Percentiles rank a stretch among this genome's conserved stretches.
Conservation (phyloP, 2,113 vertebrate species). For the Actinemys pallida region DNA sequence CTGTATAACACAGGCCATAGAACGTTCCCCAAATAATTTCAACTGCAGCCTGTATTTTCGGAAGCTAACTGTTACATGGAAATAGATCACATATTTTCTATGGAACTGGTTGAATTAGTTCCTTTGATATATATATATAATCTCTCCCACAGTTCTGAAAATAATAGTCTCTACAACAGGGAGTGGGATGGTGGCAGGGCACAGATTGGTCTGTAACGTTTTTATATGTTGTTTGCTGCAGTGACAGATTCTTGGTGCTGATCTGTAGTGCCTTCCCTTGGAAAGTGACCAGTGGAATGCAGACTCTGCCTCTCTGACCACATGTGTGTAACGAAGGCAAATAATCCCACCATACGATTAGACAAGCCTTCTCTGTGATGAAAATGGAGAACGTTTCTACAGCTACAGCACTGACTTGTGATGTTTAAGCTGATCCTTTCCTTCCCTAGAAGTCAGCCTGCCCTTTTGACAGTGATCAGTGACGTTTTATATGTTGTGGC, state of each 20-base stretch:
- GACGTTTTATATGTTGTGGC: slow-evolving; percentile 1
- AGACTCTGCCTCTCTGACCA: not conserved
- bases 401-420: not conserved
- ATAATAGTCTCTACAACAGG: not conserved
- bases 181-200: not conserved
- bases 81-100: not conserved
- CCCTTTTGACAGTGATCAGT: slow-evolving; percentile 39
- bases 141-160: not conserved
- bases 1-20: not conserved
- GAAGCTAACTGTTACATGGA: not conserved
- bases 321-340: slow-evolving; percentile 15
- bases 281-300: not conserved
- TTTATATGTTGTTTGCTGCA: slow-evolving; percentile 4
- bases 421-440: slow-evolving; percentile 8
- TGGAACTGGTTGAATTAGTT: not conserved
- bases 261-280: not conserved
- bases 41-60: not conserved
- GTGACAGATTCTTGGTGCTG: not conserved
- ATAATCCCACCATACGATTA: slow-evolving; percentile 35
- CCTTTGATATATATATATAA: not conserved
- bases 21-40: not conserved
- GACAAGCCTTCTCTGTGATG: slow-evolving; percentile 1
- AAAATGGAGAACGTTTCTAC: not conserved
- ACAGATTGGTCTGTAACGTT: not conserved
- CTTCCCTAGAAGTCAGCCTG: slow-evolving; percentile 48